These are phyloP conservation scores for Manacus vitellinus DNA, from an alignment of 2,113 vertebrate species.

Conservation along the genomic window DNA sequence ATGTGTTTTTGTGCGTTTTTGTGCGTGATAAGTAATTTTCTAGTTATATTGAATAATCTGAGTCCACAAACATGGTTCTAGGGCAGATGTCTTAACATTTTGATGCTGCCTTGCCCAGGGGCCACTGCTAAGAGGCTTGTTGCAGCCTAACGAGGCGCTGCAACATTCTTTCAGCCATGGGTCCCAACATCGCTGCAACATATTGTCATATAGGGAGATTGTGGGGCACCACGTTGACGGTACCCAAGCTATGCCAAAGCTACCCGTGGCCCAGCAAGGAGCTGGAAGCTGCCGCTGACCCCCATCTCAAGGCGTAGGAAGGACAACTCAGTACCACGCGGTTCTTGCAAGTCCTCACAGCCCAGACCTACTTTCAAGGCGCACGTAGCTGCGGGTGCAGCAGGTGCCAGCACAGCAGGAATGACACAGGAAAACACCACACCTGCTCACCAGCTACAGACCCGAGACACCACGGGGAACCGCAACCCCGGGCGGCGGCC, in stretches of 20 bases:
- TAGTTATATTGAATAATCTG: background rate
- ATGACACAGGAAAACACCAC: background rate
- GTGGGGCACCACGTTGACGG: rapidly evolving
- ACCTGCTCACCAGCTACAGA: background rate
- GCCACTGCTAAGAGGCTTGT: background rate
- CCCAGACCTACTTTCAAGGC: background rate
- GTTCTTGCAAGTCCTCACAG: rapidly evolving
- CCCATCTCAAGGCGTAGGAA: rapidly evolving
- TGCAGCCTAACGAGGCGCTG: rapidly evolving
- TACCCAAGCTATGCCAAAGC: rapidly evolving
- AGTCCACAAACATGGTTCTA: rapidly evolving
- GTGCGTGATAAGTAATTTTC: background rate
- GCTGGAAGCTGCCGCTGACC: background rate
- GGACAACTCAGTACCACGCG: rapidly evolving
- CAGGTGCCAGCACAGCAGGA: background rate
- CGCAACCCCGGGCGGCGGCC: background rate
- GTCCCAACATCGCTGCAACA: background rate
- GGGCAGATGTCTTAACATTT: rapidly evolving
- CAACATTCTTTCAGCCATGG: rapidly evolving
- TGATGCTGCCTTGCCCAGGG: background rate
- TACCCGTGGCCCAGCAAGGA: background rate
- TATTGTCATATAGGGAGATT: too few species aligned
- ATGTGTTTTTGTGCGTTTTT: background rate
- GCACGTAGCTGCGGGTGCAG: rapidly evolving
- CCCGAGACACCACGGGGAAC: rapidly evolving